A percentile compares a stretch with the other conserved stretches of the same genome.
Conservation (phyloP, 2,113 vertebrate genomes). For the Oreotragus oreotragus region DNA sequence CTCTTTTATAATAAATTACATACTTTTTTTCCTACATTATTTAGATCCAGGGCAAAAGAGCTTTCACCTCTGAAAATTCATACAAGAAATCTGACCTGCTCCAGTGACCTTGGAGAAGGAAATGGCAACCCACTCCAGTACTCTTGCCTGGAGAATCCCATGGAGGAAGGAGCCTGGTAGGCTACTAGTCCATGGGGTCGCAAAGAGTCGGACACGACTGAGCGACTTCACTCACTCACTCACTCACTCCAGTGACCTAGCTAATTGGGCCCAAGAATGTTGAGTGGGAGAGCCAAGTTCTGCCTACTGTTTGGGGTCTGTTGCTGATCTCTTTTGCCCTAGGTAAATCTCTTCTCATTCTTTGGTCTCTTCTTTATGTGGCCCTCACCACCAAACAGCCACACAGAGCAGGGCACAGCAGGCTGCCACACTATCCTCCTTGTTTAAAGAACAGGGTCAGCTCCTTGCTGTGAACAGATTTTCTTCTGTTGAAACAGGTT, state of each 20-base stretch:
- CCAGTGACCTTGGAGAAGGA: not conserved
- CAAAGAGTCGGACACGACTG: too few relatives aligned
- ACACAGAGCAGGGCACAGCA: constrained; percentile 75
- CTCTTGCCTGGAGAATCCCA: too few relatives aligned
- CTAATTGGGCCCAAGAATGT: constrained; percentile 67
- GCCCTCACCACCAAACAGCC: constrained; percentile 59
- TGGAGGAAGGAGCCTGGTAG: too few relatives aligned
- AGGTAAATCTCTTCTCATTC: constrained; percentile 64
- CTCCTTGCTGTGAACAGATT: constrained; percentile 83
- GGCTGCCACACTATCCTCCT: constrained; percentile 75
- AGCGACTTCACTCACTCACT: too few relatives aligned
- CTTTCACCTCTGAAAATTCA: constrained; percentile 72
- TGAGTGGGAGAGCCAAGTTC: constrained; percentile 56
- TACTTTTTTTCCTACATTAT: constrained; percentile 64
- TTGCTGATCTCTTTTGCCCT: constrained; percentile 54
- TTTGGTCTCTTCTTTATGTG: constrained; percentile 69
- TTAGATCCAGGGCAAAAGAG: constrained; percentile 70
- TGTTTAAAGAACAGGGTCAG: constrained; percentile 82
- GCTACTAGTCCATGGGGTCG: too few relatives aligned
- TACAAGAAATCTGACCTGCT: constrained; percentile 55
- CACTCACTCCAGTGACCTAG: too few relatives aligned
- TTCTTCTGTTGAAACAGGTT: constrained; percentile 83
- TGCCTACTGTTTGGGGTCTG: constrained; percentile 46
- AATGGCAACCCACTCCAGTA: too few relatives aligned
- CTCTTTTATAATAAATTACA: constrained; percentile 61